Conservation (phyloP, 2,888 invertebrate species). For the Synanthedon formicaeformis region DNA sequence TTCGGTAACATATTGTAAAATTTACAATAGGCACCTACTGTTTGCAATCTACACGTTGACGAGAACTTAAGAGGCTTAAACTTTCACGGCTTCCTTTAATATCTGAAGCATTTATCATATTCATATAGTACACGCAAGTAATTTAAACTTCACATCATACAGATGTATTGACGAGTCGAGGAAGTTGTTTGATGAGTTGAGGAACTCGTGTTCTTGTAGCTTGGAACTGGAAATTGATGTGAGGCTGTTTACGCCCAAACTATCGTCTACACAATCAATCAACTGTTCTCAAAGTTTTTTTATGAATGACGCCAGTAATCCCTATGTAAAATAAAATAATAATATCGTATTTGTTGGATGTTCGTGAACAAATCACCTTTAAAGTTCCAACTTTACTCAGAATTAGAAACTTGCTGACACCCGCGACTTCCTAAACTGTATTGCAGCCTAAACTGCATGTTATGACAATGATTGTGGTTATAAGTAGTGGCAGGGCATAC, state of each 20-base stretch:
- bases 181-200: background rate
- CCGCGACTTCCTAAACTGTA: no score
- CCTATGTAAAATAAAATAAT: background rate
- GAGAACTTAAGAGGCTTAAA: background rate
- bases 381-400: no score
- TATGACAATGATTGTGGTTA: no score
- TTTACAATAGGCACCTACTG: no score
- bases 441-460: no score
- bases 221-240: slow-evolving; percentile 7
- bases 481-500: no score
- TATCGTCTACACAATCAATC: background rate
- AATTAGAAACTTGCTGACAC: no score
- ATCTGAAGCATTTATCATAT: background rate
- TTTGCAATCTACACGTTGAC: no score
- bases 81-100: background rate
- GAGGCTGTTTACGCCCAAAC: slow-evolving; percentile 1
- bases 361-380: no score
- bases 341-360: no score
- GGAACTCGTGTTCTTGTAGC: slow-evolving; percentile 4
- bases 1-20: no score
- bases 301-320: background rate
- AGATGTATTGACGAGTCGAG: slow-evolving; percentile 6
- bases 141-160: slow-evolving; percentile 9
- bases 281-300: background rate
- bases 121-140: slow-evolving; percentile 4